Base-by-base conservation (phyloP, 2,888 invertebrate species). In the Latrodectus elegans region DNA sequence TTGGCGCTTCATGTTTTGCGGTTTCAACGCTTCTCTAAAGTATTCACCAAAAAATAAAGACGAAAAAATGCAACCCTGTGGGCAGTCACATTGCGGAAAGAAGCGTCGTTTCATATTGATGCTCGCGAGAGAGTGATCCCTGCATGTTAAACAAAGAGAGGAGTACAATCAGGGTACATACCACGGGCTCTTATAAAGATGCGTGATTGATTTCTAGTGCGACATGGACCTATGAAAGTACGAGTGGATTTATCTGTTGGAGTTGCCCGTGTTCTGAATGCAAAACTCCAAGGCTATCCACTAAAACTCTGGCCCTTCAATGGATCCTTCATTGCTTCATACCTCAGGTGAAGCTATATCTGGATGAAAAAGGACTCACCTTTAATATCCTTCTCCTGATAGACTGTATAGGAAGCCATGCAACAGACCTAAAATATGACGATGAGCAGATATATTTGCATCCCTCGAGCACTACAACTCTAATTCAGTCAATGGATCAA, bases 401-500 rank as follows among this genome's bases (percentile, higher is more conserved):
- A 49, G 89, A 90, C 65, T 90, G 90, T 90, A 89, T 89, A 11
- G 88, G 88, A 65, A 84, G 89, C 22, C 89, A 89, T 82, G 88
- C 89, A 12, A 64, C 53, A 1, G 22, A 81, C 60, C 82, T 90
- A 3, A 75, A 74, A 17, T 75, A 88, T 78, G 77, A 68, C 52
- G 72, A 52, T 73, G 72, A 51, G 72, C 52, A 73, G 72, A 73
- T 73, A 73, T 6, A 52, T 8, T n/a, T 65, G 2, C 17, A 4
- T 1, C 1, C 65, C 17, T 6, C 65, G 65, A 65, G 4, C 65
- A 65, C 4, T 65, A 65, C 4, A 65, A 15, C 17, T 65, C 65
- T 65, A 65, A 65, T 17, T 65, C 65, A 65, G 65, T 1, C 70
- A 4, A 70, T 70, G 70, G 70, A 26, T 70, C 70, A 70, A 70